A percentile compares a stretch with the other conserved stretches of the same genome.
These are phyloP conservation scores for Falcunculus frontatus DNA, from an alignment of 2,113 vertebrate genomes.

Conservation along the genomic window DNA sequence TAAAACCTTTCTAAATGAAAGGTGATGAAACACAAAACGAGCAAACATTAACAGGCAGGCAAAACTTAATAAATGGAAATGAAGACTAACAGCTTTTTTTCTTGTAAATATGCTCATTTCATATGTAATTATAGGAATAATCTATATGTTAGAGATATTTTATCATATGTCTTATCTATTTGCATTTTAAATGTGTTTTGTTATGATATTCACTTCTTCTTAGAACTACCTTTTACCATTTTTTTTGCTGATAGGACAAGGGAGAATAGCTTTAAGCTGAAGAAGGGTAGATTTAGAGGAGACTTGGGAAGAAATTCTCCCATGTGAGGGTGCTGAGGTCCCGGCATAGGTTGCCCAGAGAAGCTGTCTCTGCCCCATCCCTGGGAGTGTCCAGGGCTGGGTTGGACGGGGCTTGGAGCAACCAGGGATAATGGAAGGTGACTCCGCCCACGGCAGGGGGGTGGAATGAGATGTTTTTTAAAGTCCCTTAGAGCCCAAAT, in stretches of 20 bases:
- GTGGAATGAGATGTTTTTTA: too few species aligned
- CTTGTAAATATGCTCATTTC: background rate
- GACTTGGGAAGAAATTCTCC: background rate
- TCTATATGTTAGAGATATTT: background rate
- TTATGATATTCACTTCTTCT: background rate
- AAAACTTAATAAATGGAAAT: background rate
- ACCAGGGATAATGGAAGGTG: background rate
- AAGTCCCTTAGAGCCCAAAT: background rate
- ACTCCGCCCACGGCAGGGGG: background rate
- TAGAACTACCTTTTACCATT: background rate
- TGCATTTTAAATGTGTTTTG: background rate
- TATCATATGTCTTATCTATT: background rate
- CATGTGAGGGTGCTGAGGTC: accelerated
- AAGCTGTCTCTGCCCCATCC: background rate
- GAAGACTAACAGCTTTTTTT: background rate
- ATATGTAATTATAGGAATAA: background rate
- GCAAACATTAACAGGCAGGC: background rate
- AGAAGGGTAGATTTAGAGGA: background rate
- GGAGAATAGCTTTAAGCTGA: background rate
- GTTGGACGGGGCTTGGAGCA: accelerated
- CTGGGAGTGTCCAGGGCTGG: accelerated
- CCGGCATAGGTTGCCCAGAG: background rate
- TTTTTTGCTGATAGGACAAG: background rate
- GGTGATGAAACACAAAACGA: background rate
- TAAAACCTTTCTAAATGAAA: background rate